Conservation (phyloP, 2,113 vertebrate species). For the Tricholaema leucomelas region DNA sequence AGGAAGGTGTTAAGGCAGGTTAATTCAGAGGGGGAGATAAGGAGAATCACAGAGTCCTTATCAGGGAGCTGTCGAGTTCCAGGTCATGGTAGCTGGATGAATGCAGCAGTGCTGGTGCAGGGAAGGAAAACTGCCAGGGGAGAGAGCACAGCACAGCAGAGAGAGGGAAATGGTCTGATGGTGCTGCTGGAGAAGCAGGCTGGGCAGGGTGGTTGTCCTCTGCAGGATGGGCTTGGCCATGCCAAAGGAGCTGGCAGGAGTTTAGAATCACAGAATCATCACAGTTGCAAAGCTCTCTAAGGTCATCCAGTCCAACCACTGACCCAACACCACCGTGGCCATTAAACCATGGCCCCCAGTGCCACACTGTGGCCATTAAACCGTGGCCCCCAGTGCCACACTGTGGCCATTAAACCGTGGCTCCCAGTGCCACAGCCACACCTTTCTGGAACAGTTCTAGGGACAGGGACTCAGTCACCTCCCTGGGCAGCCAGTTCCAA, state of each 20-base stretch:
- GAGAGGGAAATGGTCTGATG: neutral
- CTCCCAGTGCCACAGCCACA: no score
- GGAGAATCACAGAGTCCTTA: constrained; percentile 73
- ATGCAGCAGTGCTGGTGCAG: constrained; percentile 23
- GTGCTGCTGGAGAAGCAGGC: neutral
- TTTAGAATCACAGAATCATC: neutral
- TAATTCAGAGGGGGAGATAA: constrained; percentile 77
- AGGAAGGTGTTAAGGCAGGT: constrained; percentile 69
- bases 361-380: no score
- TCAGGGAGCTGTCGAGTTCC: constrained; percentile 73
- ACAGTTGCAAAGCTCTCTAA: no score
- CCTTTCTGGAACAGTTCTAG: no score
- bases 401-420: no score
- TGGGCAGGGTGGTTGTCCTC: neutral
- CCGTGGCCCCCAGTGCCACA: no score
- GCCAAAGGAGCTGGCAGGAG: neutral
- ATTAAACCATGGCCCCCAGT: no score
- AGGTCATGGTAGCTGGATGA: constrained; percentile 62
- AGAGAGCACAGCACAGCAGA: neutral
- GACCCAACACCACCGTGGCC: no score
- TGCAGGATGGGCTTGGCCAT: neutral
- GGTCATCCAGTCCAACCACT: no score
- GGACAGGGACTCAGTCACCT: no score
- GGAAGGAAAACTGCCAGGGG: neutral
- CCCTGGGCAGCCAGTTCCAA: no score